Evolutionary conservation across 2,888 invertebrate genomes (phyloP).

Genomic region (Scaptomyza polygonia): DNA sequence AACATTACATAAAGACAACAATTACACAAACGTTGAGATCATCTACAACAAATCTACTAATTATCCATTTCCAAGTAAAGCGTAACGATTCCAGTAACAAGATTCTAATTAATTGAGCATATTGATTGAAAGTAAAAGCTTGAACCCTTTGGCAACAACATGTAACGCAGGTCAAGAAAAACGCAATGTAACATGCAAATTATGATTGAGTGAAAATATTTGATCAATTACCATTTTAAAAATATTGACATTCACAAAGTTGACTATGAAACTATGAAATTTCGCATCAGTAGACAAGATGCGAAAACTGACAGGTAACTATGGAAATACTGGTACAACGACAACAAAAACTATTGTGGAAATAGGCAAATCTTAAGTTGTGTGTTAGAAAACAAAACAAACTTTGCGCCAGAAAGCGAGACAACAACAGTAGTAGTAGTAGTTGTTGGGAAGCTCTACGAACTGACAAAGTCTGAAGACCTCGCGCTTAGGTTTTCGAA

Average conservation of each 20-base stretch:
- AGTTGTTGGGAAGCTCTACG: no score
- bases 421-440: conserved; percentile 61
- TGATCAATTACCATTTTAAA: conserved; percentile 59
- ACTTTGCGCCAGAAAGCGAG: conserved; percentile 43
- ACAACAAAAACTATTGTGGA: conserved; percentile 46
- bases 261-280: conserved; percentile 62
- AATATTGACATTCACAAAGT: conserved; percentile 50
- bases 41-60: conserved; percentile 3
- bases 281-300: conserved; percentile 66
- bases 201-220: conserved; percentile 51
- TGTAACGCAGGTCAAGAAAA: conserved; percentile 46
- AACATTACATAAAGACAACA: not conserved
- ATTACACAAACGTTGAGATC: conserved; percentile 23
- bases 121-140: conserved; percentile 69
- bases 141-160: conserved; percentile 11
- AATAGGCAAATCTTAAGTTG: conserved; percentile 7
- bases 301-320: conserved; percentile 75
- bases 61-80: conserved; percentile 9
- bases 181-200: conserved; percentile 40
- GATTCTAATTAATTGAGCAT: conserved; percentile 38
- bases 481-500: conserved; percentile 18
- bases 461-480: conserved; percentile 4
- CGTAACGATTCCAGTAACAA: conserved; percentile 12
- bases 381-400: conserved; percentile 51
- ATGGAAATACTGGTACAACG: conserved; percentile 69